A percentile compares a stretch with the other conserved stretches of the same genome.
phyloP scores from a whole-genome alignment of 2,113 vertebrate genomes.

The Aplodontia rufa region DNA sequence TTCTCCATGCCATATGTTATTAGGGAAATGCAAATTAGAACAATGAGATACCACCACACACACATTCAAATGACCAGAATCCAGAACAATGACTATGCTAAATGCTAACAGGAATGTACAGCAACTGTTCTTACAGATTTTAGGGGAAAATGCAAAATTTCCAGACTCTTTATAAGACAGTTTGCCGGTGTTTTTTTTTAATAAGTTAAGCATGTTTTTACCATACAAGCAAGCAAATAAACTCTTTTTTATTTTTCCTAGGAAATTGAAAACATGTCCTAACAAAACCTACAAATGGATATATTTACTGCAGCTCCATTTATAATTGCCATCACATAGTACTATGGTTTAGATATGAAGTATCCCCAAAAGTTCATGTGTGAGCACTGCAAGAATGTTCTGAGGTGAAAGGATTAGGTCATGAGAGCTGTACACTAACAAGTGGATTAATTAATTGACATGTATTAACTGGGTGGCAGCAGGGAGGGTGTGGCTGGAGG shows the following conservation, averaged over 20 bases:
- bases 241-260: neutral
- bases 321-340: neutral
- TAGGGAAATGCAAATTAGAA: neutral
- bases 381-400: too few species aligned
- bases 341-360: too few species aligned
- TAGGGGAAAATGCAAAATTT: neutral
- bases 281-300: neutral
- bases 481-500: too few species aligned
- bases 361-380: too few species aligned
- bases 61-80: too few species aligned
- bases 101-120: neutral
- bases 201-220: neutral
- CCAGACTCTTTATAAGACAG: neutral
- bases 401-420: too few species aligned
- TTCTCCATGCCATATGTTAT: too few species aligned
- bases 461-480: too few species aligned
- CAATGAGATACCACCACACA: neutral
- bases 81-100: neutral
- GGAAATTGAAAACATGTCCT: neutral
- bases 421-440: too few species aligned
- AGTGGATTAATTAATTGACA: too few species aligned
- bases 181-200: neutral
- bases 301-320: neutral
- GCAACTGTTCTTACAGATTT: neutral
- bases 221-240: accelerated